Percentiles rank a stretch among this genome's conserved stretches.
Evolutionary conservation across 2,888 invertebrate genomes (phyloP).

Genomic region (Ametastegia equiseti): DNA sequence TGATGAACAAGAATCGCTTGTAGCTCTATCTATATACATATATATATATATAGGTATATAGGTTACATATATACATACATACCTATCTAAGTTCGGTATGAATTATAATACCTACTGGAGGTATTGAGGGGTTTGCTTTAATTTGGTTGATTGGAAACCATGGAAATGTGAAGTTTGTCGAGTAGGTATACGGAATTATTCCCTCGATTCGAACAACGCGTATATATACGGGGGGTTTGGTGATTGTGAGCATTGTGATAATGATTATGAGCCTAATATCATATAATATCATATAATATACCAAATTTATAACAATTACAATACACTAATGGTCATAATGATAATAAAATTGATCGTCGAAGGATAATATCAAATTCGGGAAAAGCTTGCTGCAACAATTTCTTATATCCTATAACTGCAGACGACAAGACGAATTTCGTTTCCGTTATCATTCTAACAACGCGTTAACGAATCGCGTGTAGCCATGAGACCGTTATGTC

Average conservation of each 20-base stretch:
- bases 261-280: neutral
- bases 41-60: neutral
- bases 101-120: neutral
- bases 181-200: neutral
- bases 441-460: conserved; percentile 21
- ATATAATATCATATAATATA: too few relatives aligned
- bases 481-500: conserved; percentile 44
- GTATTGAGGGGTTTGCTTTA: neutral
- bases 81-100: neutral
- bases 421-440: conserved; percentile 11
- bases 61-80: neutral
- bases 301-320: too few relatives aligned
- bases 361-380: neutral
- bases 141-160: conserved; percentile 21
- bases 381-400: neutral
- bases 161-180: neutral
- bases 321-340: too few relatives aligned
- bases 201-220: neutral
- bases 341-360: neutral
- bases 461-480: conserved; percentile 37
- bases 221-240: neutral
- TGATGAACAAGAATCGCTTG: conserved; percentile 3
- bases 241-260: too few relatives aligned
- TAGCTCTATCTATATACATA: neutral
- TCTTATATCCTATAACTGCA: neutral